Percentiles rank a stretch among this genome's conserved stretches.
phyloP scores from a whole-genome alignment of 2,888 invertebrate species.

The Latrodectus hesperus region DNA sequence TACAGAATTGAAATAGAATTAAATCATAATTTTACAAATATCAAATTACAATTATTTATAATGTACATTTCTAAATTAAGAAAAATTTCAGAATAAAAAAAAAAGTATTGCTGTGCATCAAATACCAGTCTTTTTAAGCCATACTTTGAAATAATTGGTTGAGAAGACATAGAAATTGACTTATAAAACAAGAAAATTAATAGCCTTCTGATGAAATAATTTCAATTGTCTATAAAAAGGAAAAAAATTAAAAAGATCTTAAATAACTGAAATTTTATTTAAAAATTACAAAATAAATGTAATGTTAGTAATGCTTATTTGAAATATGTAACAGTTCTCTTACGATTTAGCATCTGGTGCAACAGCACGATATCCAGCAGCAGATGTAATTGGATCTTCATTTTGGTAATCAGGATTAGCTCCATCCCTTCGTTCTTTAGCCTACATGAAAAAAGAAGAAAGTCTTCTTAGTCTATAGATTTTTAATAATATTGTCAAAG shows the following conservation, averaged over 20 bases:
- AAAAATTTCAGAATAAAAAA: no score
- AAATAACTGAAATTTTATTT: not conserved
- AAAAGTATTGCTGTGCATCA: no score
- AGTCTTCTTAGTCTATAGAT: not conserved
- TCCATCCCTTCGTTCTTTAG: constrained; percentile 92
- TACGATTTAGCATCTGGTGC: constrained; percentile 96
- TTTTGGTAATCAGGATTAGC: constrained; percentile 84
- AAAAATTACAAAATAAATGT: not conserved
- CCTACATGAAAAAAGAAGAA: constrained; percentile 74
- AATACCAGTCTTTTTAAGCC: no score
- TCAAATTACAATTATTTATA: no score
- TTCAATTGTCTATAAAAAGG: no score
- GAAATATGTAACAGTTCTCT: constrained; percentile 30
- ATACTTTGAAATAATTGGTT: no score
- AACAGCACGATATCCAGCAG: constrained; percentile 92
- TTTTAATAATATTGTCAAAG: not conserved
- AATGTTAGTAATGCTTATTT: not conserved
- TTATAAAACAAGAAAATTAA: not conserved
- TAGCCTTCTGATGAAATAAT: not conserved
- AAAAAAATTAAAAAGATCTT: no score
- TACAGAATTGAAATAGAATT: no score
- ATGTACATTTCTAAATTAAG: no score
- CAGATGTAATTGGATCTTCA: constrained; percentile 86
- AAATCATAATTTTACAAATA: no score
- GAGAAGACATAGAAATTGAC: not conserved